These are phyloP conservation scores for Agrypnia vestita DNA, from an alignment of 1,140 invertebrate species.

Conservation along the genomic window DNA sequence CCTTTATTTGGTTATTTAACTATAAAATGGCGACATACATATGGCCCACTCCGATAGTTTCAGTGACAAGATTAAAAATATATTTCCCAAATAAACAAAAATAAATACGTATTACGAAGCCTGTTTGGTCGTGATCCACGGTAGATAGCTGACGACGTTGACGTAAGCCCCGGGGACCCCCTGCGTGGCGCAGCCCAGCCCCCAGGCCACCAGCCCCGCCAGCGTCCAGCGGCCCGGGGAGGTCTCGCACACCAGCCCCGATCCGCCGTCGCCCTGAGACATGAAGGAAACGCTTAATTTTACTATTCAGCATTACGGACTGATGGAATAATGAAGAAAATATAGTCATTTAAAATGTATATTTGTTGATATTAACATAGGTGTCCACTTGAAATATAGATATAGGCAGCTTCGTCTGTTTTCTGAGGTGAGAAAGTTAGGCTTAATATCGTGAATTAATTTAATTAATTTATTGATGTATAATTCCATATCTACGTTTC, in stretches of 20 bases:
- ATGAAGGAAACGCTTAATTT: background rate
- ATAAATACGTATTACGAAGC: background rate
- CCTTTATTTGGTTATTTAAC: too few species aligned
- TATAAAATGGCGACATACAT: too few species aligned
- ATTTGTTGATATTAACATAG: too few species aligned
- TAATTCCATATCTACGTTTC: background rate
- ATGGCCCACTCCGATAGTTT: too few species aligned
- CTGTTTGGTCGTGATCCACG: conserved; percentile 74
- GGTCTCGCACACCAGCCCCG: conserved; percentile 80
- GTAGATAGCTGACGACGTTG: conserved; percentile 75
- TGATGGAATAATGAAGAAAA: too few species aligned
- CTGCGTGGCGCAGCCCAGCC: conserved; percentile 78
- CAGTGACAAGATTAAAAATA: too few species aligned
- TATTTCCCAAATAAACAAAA: background rate
- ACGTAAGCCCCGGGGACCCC: conserved; percentile 81
- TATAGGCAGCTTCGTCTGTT: background rate
- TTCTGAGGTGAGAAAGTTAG: background rate
- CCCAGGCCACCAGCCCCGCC: conserved; percentile 85
- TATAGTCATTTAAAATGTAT: too few species aligned
- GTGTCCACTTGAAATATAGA: too few species aligned
- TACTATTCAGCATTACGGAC: too few species aligned
- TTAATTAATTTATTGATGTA: background rate
- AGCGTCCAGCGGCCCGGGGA: conserved; percentile 74
- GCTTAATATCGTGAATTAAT: too few species aligned
- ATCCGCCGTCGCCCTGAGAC: conserved; percentile 83